Evolutionary conservation across 1,140 invertebrate genomes (phyloP).

Genomic region (Sycophaga agraensis): DNA sequence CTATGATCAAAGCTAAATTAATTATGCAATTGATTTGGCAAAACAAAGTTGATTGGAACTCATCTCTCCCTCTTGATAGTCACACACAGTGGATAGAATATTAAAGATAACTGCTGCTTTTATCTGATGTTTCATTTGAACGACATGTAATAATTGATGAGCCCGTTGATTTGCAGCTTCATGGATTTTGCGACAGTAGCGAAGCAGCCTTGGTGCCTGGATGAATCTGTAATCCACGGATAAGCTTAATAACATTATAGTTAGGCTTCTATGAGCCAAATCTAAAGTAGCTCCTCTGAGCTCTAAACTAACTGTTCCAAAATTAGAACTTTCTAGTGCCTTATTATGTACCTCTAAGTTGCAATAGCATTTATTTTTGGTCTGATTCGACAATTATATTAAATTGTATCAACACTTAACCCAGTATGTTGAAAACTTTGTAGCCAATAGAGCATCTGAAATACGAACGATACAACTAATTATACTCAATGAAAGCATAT

Average conservation of each 20-base stretch:
- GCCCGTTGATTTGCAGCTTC: not conserved
- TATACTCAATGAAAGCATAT: too few relatives aligned
- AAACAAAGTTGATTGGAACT: not conserved
- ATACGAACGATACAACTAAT: not conserved
- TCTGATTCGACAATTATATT: not conserved
- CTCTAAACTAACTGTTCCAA: not conserved
- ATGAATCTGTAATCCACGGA: not conserved
- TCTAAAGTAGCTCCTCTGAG: conserved; percentile 14
- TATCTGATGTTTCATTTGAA: not conserved
- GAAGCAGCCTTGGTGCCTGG: conserved; percentile 4
- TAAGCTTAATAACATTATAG: not conserved
- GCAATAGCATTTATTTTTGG: conserved; percentile 11
- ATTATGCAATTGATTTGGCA: conserved; percentile 16
- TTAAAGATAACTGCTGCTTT: not conserved
- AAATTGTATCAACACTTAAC: not conserved
- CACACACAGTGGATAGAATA: conserved; percentile 14
- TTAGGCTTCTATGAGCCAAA: conserved; percentile 6
- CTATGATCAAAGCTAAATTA: conserved; percentile 14
- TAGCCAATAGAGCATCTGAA: conserved; percentile 1
- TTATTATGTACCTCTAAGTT: not conserved
- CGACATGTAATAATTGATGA: not conserved
- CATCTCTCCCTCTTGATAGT: not conserved
- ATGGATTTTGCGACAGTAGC: conserved; percentile 23
- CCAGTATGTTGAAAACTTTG: not conserved
- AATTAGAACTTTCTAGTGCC: not conserved